Conservation (phyloP, 2,797 vertebrate species). For the Aeoliscus strigatus region DNA sequence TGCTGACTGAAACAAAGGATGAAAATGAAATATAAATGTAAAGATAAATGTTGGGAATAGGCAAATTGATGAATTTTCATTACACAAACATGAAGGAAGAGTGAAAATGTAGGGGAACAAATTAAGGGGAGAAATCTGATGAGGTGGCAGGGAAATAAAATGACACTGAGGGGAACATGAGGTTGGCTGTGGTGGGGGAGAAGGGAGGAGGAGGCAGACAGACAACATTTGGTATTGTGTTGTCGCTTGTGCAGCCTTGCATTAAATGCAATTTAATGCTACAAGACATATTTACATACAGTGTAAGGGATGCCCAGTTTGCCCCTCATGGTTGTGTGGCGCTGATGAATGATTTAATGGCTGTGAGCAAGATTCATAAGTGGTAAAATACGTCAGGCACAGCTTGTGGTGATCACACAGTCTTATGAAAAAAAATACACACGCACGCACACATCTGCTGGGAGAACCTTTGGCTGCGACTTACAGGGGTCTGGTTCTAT, state of each 20-base stretch:
- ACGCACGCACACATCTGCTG: conserved; percentile 31
- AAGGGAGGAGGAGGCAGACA: conserved; percentile 21
- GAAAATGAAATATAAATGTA: too few species aligned
- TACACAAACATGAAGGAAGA: conserved; percentile 3
- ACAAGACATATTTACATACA: conserved; percentile 45
- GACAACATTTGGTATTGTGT: conserved; percentile 50
- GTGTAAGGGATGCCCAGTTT: conserved; percentile 49
- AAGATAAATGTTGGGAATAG: too few species aligned
- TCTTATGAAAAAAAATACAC: too few species aligned
- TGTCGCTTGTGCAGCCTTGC: conserved; percentile 53
- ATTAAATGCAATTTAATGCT: conserved; percentile 67
- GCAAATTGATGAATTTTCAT: conserved; percentile 1
- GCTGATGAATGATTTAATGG: conserved; percentile 57
- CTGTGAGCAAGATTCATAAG: too few species aligned
- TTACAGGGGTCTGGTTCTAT: conserved; percentile 40
- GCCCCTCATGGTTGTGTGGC: conserved; percentile 22
- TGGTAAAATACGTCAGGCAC: too few species aligned
- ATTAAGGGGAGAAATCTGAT: conserved; percentile 18
- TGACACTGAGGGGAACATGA: conserved; percentile 23
- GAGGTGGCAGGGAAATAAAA: conserved; percentile 21
- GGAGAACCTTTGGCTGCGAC: conserved; percentile 42
- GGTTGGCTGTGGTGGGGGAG: conserved; percentile 28
- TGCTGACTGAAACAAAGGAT: too few species aligned
- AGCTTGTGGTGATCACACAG: conserved; percentile 18
- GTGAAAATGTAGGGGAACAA: conserved; percentile 11